These are phyloP conservation scores for Oscheius onirici DNA, from an alignment of 2,888 invertebrate genomes.

Conservation along the genomic window DNA sequence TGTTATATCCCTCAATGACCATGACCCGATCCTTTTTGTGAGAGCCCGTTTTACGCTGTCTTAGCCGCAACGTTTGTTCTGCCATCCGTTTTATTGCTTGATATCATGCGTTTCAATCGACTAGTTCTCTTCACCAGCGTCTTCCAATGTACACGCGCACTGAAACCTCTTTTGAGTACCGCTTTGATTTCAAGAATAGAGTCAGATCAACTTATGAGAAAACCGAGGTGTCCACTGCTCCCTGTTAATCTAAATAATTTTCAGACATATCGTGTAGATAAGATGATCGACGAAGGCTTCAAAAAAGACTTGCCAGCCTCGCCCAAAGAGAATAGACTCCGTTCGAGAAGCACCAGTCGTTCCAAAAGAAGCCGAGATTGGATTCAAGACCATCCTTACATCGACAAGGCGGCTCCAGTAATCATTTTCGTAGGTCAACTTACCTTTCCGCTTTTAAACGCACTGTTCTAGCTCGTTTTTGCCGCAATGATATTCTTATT, in stretches of 20 bases:
- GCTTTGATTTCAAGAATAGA: not conserved
- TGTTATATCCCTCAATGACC: too few species aligned
- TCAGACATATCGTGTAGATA: constrained; percentile 1
- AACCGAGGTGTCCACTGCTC: not conserved
- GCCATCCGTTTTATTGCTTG: not conserved
- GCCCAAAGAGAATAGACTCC: not conserved
- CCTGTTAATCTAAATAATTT: not conserved
- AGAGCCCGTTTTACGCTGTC: not conserved
- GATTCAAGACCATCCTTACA: not conserved
- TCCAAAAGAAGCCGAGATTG: not conserved
- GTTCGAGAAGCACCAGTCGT: not conserved
- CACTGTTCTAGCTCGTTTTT: not conserved
- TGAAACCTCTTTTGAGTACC: not conserved
- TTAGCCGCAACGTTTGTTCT: not conserved
- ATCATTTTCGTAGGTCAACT: constrained; percentile 5
- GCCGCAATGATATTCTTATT: not conserved
- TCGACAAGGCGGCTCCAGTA: not conserved
- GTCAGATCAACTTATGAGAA: not conserved
- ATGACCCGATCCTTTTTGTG: too few species aligned
- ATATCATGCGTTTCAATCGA: not conserved
- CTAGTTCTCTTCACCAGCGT: not conserved
- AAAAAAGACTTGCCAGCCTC: not conserved
- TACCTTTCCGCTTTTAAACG: too few species aligned
- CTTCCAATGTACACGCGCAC: not conserved
- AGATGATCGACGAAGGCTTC: not conserved